Percentiles rank a stretch among this genome's conserved stretches.
These are phyloP conservation scores for Zeus faber DNA, from an alignment of 2,113 vertebrate genomes.

Conservation along the genomic window DNA sequence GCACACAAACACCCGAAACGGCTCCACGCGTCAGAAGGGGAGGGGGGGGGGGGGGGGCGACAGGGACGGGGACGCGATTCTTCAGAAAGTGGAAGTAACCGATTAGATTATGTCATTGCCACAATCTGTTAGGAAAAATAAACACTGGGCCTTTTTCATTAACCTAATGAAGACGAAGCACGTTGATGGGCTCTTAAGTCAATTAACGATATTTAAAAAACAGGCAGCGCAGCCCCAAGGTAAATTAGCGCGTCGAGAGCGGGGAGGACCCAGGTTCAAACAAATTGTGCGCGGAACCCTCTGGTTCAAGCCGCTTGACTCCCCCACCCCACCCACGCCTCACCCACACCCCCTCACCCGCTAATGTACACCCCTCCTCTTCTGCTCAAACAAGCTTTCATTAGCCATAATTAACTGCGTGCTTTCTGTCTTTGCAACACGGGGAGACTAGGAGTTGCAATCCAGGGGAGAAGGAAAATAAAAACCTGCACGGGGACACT, in stretches of 20 bases:
- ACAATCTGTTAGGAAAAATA: slow-evolving; percentile 79
- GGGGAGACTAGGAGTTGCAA: slow-evolving; percentile 51
- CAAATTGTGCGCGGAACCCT: slow-evolving; percentile 74
- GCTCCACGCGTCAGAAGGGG: slow-evolving; percentile 67
- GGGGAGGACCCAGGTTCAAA: slow-evolving; percentile 75
- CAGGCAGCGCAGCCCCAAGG: slow-evolving; percentile 74
- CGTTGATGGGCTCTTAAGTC: slow-evolving; percentile 80
- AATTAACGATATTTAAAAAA: slow-evolving; percentile 82
- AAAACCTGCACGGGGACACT: neutral
- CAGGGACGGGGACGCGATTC: slow-evolving; percentile 65
- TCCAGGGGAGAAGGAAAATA: slow-evolving; percentile 13
- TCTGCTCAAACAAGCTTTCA: slow-evolving; percentile 73
- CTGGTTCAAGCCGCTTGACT: slow-evolving; percentile 74
- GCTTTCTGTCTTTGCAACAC: slow-evolving; percentile 51
- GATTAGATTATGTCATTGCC: slow-evolving; percentile 78
- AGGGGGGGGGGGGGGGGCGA: no score
- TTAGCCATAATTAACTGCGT: slow-evolving; percentile 74
- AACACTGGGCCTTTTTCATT: slow-evolving; percentile 80
- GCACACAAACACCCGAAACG: slow-evolving; percentile 60
- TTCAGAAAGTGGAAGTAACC: slow-evolving; percentile 77
- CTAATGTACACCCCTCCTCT: slow-evolving; percentile 64
- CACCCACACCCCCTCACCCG: slow-evolving; percentile 21
- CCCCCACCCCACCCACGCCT: slow-evolving; percentile 53
- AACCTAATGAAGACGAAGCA: slow-evolving; percentile 81
- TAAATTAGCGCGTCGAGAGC: slow-evolving; percentile 72